Conservation (phyloP, 2,797 vertebrate species). For the Botia kubotai region DNA sequence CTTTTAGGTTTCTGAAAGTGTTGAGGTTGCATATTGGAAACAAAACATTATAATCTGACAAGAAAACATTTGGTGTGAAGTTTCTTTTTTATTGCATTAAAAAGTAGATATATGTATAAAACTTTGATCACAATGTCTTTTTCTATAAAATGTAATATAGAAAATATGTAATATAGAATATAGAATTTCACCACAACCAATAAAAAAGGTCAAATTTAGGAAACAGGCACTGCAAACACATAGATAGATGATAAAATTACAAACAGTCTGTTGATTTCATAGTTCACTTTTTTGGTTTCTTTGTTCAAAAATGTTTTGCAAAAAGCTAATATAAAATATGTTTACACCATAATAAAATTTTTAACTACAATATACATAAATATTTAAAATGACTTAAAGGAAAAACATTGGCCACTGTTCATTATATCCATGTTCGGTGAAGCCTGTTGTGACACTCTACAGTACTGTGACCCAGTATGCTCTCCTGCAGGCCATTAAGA, state of each 20-base stretch:
- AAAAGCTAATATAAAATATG: slow-evolving; percentile 38
- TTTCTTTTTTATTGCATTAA: slow-evolving; percentile 23
- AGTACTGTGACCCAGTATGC: slow-evolving; percentile 7
- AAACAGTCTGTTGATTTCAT: slow-evolving; percentile 11
- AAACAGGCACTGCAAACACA: neutral
- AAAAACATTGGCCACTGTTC: slow-evolving; percentile 18
- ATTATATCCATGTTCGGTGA: slow-evolving; percentile 10
- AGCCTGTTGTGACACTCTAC: neutral
- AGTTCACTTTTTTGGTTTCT: neutral
- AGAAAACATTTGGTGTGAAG: neutral
- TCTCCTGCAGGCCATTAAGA: slow-evolving; percentile 15
- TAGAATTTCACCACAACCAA: slow-evolving; percentile 6
- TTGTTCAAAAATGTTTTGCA: slow-evolving; percentile 19
- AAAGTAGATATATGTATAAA: slow-evolving; percentile 12
- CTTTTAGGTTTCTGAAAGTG: no score
- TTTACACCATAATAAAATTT: slow-evolving; percentile 19
- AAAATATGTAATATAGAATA: neutral
- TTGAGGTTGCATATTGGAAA: neutral
- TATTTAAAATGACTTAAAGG: slow-evolving; percentile 4
- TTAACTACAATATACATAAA: slow-evolving; percentile 24
- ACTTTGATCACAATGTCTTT: slow-evolving; percentile 8
- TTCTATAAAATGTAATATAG: slow-evolving; percentile 1
- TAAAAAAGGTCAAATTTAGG: neutral
- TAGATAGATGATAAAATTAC: neutral
- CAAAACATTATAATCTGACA: neutral